phyloP scores from a whole-genome alignment of 2,888 invertebrate genomes.

The Hirtodrosophila alboralis region DNA sequence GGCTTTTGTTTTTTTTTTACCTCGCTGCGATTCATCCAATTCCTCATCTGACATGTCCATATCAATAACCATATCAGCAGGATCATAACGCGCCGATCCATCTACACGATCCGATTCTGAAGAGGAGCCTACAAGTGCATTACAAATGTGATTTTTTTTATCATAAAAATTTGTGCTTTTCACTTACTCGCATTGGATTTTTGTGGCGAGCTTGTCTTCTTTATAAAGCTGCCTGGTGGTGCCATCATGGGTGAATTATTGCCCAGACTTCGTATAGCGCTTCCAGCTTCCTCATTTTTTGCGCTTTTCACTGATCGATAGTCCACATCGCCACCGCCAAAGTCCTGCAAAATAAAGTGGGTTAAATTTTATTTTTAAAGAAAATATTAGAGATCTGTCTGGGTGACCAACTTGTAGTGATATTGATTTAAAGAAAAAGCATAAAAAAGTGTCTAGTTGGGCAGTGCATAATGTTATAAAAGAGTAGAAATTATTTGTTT shows the following conservation, averaged over 20 bases:
- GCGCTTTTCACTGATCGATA: constrained; percentile 64
- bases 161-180: too few relatives aligned
- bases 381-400: constrained; percentile 3
- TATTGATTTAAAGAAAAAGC: too few relatives aligned
- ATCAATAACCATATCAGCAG: constrained; percentile 90
- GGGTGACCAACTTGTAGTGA: not conserved
- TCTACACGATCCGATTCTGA: constrained; percentile 80
- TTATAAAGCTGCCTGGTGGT: constrained; percentile 56
- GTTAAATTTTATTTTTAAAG: not conserved
- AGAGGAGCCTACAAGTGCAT: constrained; percentile 66
- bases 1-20: constrained; percentile 49
- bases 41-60: constrained; percentile 95
- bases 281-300: constrained; percentile 46
- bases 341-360: constrained; percentile 59
- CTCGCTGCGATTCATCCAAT: constrained; percentile 82
- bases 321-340: constrained; percentile 79
- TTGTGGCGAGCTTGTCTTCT: constrained; percentile 70
- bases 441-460: too few relatives aligned
- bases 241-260: constrained; percentile 65
- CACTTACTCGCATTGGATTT: constrained; percentile 80
- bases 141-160: not conserved
- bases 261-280: constrained; percentile 51
- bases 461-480: too few relatives aligned
- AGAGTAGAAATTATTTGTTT: too few relatives aligned
- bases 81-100: constrained; percentile 80